Evolutionary conservation across 2,797 vertebrate genomes (phyloP).

Genomic region (Taenioides sp.): DNA sequence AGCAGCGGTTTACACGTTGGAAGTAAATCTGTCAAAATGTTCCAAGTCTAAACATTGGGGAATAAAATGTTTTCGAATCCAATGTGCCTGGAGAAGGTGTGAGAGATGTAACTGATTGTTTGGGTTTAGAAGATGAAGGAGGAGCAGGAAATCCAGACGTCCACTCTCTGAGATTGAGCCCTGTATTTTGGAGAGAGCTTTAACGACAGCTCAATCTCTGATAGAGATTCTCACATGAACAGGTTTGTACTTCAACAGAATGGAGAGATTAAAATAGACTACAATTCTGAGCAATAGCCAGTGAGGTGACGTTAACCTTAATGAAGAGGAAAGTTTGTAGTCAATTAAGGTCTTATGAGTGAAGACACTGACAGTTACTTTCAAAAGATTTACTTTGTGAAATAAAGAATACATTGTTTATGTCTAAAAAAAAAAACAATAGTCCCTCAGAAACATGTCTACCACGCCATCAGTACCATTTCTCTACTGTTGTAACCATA

Average conservation of each 20-base stretch:
- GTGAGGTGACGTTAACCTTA: neutral
- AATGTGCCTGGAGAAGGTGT: conserved; percentile 21
- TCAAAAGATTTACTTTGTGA: neutral
- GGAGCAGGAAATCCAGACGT: conserved; percentile 9
- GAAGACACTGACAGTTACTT: neutral
- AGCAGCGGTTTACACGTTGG: conserved; percentile 39
- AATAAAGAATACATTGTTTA: neutral
- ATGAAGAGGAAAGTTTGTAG: neutral
- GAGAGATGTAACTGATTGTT: conserved; percentile 39
- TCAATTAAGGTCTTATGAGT: neutral
- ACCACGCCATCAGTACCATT: too few relatives aligned
- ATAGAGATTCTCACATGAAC: conserved; percentile 13
- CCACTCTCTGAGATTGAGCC: conserved; percentile 38
- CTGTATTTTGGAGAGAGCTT: conserved; percentile 35
- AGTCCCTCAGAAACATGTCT: too few relatives aligned
- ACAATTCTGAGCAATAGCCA: neutral
- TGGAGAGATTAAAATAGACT: neutral
- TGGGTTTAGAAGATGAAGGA: conserved; percentile 41
- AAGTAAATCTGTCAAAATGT: conserved; percentile 34
- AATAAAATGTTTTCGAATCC: conserved; percentile 18
- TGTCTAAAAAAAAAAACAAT: too few relatives aligned
- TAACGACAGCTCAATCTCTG: conserved; percentile 25
- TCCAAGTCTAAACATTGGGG: conserved; percentile 12
- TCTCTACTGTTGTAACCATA: too few relatives aligned
- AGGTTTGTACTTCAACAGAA: neutral